Evolutionary conservation across 1,140 invertebrate species (phyloP).

Genomic region (Lutraria rhynchaena): DNA sequence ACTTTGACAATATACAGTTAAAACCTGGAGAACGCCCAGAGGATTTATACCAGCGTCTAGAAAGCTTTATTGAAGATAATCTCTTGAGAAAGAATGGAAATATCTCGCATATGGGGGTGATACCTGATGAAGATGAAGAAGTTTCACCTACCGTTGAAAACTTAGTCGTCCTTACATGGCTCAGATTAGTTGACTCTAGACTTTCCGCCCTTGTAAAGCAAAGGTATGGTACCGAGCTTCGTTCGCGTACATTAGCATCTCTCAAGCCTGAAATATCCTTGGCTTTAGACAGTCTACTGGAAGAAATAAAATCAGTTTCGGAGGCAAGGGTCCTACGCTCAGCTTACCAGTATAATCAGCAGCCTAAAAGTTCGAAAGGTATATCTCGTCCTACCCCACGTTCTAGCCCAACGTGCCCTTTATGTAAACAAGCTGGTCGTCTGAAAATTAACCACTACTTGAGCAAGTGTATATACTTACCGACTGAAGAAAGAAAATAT

Average conservation of each 20-base stretch:
- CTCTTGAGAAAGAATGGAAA: conserved; percentile 15
- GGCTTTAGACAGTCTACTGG: conserved; percentile 29
- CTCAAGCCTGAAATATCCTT: conserved; percentile 27
- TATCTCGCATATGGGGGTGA: conserved; percentile 56
- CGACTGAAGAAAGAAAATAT: conserved; percentile 32
- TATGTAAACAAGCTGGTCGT: conserved; percentile 51
- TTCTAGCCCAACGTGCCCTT: conserved; percentile 1
- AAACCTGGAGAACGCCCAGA: not conserved
- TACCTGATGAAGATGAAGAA: conserved; percentile 60
- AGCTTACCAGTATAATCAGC: too few species aligned
- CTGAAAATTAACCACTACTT: conserved; percentile 34
- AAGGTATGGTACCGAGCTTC: conserved; percentile 16
- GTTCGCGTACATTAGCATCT: conserved; percentile 25
- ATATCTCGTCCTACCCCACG: not conserved
- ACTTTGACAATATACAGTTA: conserved; percentile 9
- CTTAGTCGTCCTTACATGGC: conserved; percentile 60
- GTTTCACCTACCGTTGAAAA: conserved; percentile 64
- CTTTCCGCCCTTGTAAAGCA: conserved; percentile 7
- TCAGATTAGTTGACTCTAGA: not conserved
- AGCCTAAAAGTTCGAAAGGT: too few species aligned
- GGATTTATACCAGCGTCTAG: conserved; percentile 3
- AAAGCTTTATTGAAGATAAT: conserved; percentile 67
- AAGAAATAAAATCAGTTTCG: not conserved
- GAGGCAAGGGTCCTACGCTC: conserved; percentile 5
- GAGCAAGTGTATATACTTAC: conserved; percentile 58